Evolutionary conservation across 2,113 vertebrate genomes (phyloP).

Genomic region (Salvelinus namaycush): DNA sequence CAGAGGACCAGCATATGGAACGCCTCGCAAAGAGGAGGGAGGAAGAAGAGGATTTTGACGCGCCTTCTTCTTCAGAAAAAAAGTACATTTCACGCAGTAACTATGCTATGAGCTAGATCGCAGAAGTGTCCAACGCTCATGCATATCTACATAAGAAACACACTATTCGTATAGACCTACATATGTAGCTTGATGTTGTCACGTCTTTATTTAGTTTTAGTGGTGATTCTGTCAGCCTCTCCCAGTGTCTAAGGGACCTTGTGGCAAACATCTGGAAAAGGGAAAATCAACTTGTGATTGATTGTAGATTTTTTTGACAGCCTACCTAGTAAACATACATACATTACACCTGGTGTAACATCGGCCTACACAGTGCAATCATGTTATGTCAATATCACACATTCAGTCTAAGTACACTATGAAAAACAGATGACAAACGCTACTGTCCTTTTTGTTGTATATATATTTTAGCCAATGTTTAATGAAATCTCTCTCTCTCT

Average conservation of each 20-base stretch:
- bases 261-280: too few species aligned
- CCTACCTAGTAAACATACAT: background rate
- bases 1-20: constrained; percentile 46
- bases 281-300: too few species aligned
- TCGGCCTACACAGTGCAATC: background rate
- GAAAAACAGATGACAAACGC: constrained; percentile 39
- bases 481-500: too few species aligned
- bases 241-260: too few species aligned
- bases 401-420: constrained; percentile 20
- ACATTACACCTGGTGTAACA: background rate
- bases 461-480: constrained; percentile 37
- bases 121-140: background rate
- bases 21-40: too few species aligned
- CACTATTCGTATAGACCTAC: background rate
- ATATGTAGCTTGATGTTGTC: too few species aligned
- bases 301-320: too few species aligned
- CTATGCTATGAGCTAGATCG: too few species aligned
- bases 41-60: constrained; percentile 37
- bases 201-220: too few species aligned
- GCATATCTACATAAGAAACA: background rate
- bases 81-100: too few species aligned
- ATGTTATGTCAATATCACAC: background rate
- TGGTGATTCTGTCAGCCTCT: too few species aligned
- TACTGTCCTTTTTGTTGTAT: background rate
- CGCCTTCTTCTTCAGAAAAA: constrained; percentile 3